phyloP scores from a whole-genome alignment of 2,888 invertebrate species.

The Spisula solida region DNA sequence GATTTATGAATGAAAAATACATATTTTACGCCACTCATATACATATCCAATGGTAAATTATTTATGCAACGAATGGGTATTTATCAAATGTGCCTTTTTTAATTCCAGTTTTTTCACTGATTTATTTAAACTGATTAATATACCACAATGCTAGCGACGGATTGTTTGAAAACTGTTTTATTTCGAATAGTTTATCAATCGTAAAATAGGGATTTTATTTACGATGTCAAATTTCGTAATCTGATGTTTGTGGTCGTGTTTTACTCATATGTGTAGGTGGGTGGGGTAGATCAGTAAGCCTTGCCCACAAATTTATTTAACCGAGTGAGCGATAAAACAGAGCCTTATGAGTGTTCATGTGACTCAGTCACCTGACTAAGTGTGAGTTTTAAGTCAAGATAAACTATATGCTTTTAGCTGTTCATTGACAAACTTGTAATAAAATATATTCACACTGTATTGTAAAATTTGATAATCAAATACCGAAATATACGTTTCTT shows the following conservation, averaged over 20 bases:
- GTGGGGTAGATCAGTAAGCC: neutral
- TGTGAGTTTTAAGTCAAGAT: slow-evolving; percentile 8
- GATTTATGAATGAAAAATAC: neutral
- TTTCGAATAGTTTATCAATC: neutral
- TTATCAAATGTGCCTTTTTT: neutral
- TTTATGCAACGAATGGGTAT: neutral
- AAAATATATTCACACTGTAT: slow-evolving; percentile 38
- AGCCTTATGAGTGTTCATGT: neutral
- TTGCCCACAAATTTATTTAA: neutral
- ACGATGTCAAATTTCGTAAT: neutral
- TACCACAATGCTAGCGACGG: neutral
- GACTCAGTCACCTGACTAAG: slow-evolving; percentile 33
- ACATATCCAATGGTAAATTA: neutral
- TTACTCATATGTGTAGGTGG: neutral
- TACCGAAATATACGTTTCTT: neutral
- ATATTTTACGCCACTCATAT: neutral
- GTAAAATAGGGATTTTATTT: neutral
- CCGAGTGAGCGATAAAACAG: neutral
- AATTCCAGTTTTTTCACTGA: neutral
- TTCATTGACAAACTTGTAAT: slow-evolving; percentile 40
- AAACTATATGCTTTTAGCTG: slow-evolving; percentile 29
- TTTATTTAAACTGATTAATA: too few species aligned
- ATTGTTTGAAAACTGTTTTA: neutral
- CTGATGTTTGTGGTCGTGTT: neutral
- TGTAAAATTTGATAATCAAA: slow-evolving; percentile 35